Base-by-base conservation (phyloP, 2,888 invertebrate species). In the Oligia fasciuncula region DNA sequence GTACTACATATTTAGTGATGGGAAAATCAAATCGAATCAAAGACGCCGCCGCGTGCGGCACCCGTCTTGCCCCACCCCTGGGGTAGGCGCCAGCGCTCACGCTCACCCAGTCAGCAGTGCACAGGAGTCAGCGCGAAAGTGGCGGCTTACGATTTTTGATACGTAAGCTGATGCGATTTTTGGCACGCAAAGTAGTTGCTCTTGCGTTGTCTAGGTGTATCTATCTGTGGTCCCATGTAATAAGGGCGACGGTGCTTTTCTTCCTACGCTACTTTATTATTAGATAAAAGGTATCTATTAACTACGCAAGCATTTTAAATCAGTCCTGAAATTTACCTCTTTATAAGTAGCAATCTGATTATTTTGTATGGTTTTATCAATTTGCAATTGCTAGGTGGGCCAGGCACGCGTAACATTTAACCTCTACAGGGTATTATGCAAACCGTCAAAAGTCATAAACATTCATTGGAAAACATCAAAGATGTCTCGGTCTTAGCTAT, bases 281-380 rank as follows among this genome's bases (percentile, higher is more conserved):
- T 29, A 51, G n/a, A 13, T 69, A 70, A 40, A 23, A 40, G 4
- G 9, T 14, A 62, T 54, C 4, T 35, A 69, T 54, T 29, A 73
- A 46, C 13, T 17, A 13, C 1, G 35, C 35, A 57, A 67, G 3
- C 35, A 46, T 70, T 35, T 79, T 1, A 79, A 85, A 74, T 68
- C 19, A 68, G 35, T 67, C n/a, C 70, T 72, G 13, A 69, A 81
- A 69, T 69, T 77, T n/a, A 69, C 62, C 35, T 67, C 35, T 65
- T 46, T 19, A 19, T 63, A 66, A 72, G 66, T 63, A 51, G 43
- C 5, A 65, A 78, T 73, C n/a, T 51, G 51, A 67, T 76, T 67
- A 69, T 65, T 54, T 74, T 77, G 40, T 86, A 86, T 49, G 79
- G 83, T 65, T 86, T 76, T 67, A 74, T 65, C 54, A 78, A 86